Evolutionary conservation across 2,113 vertebrate species (phyloP).

Genomic region (Ceyx margarethae): DNA sequence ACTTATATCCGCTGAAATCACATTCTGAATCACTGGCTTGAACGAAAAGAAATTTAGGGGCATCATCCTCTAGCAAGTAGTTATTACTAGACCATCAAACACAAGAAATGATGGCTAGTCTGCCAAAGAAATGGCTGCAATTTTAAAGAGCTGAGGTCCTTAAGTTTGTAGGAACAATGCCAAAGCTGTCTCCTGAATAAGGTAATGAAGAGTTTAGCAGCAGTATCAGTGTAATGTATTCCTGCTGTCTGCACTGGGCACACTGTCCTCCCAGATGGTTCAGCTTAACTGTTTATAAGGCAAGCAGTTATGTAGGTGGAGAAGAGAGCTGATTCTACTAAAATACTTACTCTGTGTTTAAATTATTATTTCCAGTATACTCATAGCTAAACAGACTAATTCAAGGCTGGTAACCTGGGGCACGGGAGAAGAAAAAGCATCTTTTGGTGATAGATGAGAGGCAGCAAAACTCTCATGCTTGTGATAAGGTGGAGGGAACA

Average conservation of each 20-base stretch:
- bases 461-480: not conserved
- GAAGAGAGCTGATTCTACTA: not conserved
- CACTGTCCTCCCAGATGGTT: not conserved
- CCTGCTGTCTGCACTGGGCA: not conserved
- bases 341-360: not conserved
- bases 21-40: not conserved
- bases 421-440: not conserved
- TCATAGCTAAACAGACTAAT: not conserved
- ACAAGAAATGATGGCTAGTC: not conserved
- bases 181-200: slow-evolving; percentile 1
- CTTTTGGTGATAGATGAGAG: not conserved
- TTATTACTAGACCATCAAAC: not conserved
- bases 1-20: not conserved
- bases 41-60: not conserved
- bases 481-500: not conserved
- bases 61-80: not conserved
- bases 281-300: not conserved
- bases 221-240: not conserved
- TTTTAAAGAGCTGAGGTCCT: not conserved
- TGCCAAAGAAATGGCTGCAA: not conserved
- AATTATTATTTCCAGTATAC: not conserved
- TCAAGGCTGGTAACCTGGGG: not conserved
- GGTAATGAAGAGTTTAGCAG: slow-evolving; percentile 11
- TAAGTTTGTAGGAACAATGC: not conserved
- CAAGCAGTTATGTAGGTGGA: not conserved